phyloP scores from a whole-genome alignment of 1,140 invertebrate genomes.

The Fopius arisanus region DNA sequence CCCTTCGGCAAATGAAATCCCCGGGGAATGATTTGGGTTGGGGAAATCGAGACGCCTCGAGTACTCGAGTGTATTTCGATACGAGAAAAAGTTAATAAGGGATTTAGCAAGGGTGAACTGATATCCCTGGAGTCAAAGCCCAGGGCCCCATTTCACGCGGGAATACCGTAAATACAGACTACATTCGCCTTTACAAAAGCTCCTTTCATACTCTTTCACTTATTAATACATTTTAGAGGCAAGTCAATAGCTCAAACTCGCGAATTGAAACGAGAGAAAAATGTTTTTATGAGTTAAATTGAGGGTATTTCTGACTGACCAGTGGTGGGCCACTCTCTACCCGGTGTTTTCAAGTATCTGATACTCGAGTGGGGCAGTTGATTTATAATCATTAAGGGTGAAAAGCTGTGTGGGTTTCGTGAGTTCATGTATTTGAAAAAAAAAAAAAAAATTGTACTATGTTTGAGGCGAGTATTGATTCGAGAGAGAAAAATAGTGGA shows the following conservation, averaged over 20 bases:
- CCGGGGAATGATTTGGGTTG: background rate
- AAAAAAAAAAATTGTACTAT: background rate
- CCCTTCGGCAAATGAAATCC: background rate
- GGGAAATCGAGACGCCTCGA: background rate
- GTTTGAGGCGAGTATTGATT: background rate
- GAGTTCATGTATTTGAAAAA: background rate
- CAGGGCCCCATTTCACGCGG: background rate
- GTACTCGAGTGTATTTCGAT: background rate
- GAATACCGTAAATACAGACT: background rate
- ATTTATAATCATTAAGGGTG: background rate
- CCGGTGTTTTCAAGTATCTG: background rate
- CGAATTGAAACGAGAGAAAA: background rate
- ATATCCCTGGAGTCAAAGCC: background rate
- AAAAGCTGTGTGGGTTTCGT: background rate
- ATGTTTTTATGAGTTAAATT: constrained; percentile 7
- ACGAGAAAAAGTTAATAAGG: background rate
- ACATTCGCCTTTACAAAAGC: background rate
- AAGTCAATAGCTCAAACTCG: background rate
- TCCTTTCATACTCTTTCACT: background rate
- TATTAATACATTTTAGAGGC: background rate
- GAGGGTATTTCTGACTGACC: background rate
- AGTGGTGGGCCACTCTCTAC: background rate
- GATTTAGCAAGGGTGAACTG: background rate
- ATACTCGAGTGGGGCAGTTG: background rate
- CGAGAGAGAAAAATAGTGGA: background rate